Percentiles rank a stretch among this genome's conserved stretches.
These are phyloP conservation scores for Lycia hirtaria DNA, from an alignment of 2,888 invertebrate species.

Conservation along the genomic window DNA sequence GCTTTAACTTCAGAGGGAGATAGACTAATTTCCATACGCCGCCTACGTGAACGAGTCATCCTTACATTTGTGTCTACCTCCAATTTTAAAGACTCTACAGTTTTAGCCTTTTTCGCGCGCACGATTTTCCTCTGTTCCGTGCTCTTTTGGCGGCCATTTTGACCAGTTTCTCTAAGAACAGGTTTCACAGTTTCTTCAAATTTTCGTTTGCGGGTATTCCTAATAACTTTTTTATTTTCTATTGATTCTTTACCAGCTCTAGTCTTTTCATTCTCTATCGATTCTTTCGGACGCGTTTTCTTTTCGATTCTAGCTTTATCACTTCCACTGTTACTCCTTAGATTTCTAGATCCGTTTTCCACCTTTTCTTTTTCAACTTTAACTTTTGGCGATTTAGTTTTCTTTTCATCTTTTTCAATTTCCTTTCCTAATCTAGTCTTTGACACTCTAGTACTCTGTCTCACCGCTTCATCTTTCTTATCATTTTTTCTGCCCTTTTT, in stretches of 20 bases:
- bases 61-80: conserved; percentile 56
- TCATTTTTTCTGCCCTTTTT: conserved; percentile 2
- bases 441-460: conserved; percentile 3
- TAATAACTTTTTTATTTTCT: conserved; percentile 71
- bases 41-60: conserved; percentile 71
- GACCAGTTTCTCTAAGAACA: conserved; percentile 75
- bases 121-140: conserved; percentile 59
- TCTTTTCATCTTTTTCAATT: conserved; percentile 1
- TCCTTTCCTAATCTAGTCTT: background rate
- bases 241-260: conserved; percentile 75
- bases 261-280: conserved; percentile 71
- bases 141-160: conserved; percentile 65
- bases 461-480: background rate
- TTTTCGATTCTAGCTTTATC: conserved; percentile 11
- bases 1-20: conserved; percentile 69
- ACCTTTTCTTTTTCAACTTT: background rate
- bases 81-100: conserved; percentile 44
- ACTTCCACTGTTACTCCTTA: conserved; percentile 45
- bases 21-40: conserved; percentile 70
- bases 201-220: conserved; percentile 67
- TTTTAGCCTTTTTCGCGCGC: conserved; percentile 55
- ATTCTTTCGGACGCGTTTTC: conserved; percentile 65
- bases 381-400: background rate
- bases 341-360: conserved; percentile 25
- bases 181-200: conserved; percentile 69